These are phyloP conservation scores for Clanis bilineata DNA, from an alignment of 2,888 invertebrate genomes.

Conservation along the genomic window DNA sequence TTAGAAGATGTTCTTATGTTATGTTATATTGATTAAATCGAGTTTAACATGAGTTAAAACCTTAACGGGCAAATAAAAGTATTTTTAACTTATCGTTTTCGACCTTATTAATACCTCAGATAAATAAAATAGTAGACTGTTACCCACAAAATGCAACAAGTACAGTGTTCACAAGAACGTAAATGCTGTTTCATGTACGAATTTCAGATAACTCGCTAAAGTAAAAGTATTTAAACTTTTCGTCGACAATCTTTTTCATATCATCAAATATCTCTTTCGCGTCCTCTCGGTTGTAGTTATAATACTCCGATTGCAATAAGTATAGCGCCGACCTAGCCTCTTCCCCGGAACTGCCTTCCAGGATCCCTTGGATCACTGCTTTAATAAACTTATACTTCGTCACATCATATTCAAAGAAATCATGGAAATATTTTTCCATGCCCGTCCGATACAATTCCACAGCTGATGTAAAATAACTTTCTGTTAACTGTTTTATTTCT, in stretches of 20 bases:
- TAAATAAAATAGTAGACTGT: too few species aligned
- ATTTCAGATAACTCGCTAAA: neutral
- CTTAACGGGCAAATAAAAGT: too few species aligned
- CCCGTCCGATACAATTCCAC: neutral
- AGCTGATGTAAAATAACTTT: neutral
- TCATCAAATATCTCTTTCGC: neutral
- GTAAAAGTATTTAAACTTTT: neutral
- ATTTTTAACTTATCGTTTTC: too few species aligned
- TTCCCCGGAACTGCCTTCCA: neutral
- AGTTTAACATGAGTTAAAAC: too few species aligned
- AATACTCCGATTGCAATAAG: neutral
- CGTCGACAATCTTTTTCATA: neutral
- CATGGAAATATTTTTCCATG: neutral
- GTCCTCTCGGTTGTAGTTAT: neutral
- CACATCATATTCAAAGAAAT: constrained; percentile 2
- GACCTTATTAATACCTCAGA: too few species aligned
- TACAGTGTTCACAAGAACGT: neutral
- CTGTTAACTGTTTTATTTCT: neutral
- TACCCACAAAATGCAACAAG: too few species aligned
- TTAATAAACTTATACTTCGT: neutral
- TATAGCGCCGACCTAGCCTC: neutral
- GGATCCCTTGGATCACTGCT: neutral
- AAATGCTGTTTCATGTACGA: neutral
- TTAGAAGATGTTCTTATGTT: too few species aligned
- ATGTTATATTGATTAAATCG: too few species aligned